phyloP scores from a whole-genome alignment of 2,888 invertebrate species.

The Catocala nupta region DNA sequence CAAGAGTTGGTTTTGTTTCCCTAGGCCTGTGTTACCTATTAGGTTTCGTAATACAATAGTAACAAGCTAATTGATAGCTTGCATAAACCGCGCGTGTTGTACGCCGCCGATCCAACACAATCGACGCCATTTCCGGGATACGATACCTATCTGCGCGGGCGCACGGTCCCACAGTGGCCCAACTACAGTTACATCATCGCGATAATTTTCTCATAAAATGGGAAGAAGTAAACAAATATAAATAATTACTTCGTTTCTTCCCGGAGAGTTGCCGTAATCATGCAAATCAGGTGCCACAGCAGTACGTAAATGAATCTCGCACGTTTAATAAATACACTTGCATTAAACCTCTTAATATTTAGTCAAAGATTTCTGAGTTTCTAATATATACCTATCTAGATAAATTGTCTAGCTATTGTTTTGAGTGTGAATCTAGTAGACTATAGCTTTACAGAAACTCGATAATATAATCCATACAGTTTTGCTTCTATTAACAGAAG shows the following conservation, averaged over 20 bases:
- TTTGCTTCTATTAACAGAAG: neutral
- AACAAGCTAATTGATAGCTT: conserved; percentile 82
- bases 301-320: no score
- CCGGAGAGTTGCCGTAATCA: conserved; percentile 28
- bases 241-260: conserved; percentile 45
- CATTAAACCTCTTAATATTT: neutral
- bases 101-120: conserved; percentile 65
- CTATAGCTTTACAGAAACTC: neutral
- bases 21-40: conserved; percentile 59
- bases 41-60: conserved; percentile 78
- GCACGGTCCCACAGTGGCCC: conserved; percentile 42
- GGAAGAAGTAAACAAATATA: conserved; percentile 34
- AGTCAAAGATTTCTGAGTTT: no score
- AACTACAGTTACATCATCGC: conserved; percentile 48
- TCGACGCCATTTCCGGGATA: conserved; percentile 75
- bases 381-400: neutral
- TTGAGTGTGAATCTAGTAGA: neutral
- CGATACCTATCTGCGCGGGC: conserved; percentile 54
- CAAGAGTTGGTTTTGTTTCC: conserved; percentile 65
- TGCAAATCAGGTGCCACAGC: conserved; percentile 24
- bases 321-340: neutral
- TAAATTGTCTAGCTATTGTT: conserved; percentile 1
- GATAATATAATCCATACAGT: neutral
- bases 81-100: conserved; percentile 75
- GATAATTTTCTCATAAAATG: conserved; percentile 46